A percentile compares a stretch with the other conserved stretches of the same genome.
Conservation (phyloP, 2,113 vertebrate species). For the Paracanthobrama guichenoti region DNA sequence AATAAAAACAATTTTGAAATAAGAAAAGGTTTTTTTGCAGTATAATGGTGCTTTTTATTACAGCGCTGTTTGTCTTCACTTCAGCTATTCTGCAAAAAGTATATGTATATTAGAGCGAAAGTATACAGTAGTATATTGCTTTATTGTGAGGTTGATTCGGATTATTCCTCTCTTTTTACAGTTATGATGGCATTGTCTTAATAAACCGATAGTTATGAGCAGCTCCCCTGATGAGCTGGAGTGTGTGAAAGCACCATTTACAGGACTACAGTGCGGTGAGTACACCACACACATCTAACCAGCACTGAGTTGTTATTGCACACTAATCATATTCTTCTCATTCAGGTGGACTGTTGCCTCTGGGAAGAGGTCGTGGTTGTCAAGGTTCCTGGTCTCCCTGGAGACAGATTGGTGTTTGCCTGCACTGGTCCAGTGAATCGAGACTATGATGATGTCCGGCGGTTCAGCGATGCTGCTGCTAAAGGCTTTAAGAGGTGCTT, state of each 20-base stretch:
- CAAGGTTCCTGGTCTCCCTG: constrained; percentile 73
- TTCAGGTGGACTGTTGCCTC: constrained; percentile 73
- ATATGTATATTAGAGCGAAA: neutral
- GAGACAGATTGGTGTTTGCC: constrained; percentile 76
- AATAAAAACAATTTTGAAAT: neutral
- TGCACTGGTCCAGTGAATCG: constrained; percentile 78
- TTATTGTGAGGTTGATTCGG: neutral
- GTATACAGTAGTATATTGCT: neutral
- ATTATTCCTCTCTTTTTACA: constrained; percentile 43
- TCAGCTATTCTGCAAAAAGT: neutral
- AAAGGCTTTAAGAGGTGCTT: constrained; percentile 71
- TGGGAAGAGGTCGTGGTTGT: constrained; percentile 73
- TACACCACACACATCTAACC: neutral
- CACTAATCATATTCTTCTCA: neutral
- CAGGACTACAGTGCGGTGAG: constrained; percentile 75
- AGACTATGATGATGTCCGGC: constrained; percentile 78
- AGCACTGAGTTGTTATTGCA: neutral
- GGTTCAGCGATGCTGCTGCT: constrained; percentile 75
- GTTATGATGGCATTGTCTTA: constrained; percentile 78
- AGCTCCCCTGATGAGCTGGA: constrained; percentile 68
- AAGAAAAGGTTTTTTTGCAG: neutral
- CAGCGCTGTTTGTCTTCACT: neutral
- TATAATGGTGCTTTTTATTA: neutral
- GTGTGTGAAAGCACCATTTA: constrained; percentile 69
- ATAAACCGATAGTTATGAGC: constrained; percentile 69